A percentile compares a stretch with the other conserved stretches of the same genome.
These are phyloP conservation scores for Passer montanus DNA, from an alignment of 2,113 vertebrate species.

Conservation along the genomic window DNA sequence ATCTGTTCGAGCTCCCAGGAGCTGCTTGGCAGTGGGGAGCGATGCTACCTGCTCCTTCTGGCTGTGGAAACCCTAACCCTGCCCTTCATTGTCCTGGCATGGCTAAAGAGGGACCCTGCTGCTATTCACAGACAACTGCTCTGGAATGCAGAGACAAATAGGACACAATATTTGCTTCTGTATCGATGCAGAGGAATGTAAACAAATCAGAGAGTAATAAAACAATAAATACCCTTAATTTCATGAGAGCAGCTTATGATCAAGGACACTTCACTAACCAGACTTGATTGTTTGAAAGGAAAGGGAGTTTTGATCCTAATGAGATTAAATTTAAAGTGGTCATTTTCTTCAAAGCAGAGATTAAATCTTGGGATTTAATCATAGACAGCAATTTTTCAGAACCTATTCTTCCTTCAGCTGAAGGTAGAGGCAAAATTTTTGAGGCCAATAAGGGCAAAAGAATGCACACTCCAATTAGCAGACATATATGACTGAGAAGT, in stretches of 20 bases:
- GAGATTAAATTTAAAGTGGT: conserved; percentile 16
- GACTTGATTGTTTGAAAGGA: conserved; percentile 19
- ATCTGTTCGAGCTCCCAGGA: neutral
- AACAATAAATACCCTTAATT: neutral
- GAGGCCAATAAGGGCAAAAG: neutral
- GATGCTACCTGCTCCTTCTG: neutral
- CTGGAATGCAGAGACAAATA: neutral
- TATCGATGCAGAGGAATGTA: neutral
- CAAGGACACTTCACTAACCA: neutral
- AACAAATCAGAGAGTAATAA: neutral
- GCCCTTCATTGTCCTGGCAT: accelerated
- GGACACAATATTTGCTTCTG: neutral
- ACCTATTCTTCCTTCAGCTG: neutral
- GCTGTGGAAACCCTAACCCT: neutral
- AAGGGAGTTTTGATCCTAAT: conserved; percentile 32
- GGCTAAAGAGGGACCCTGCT: neutral
- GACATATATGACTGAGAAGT: neutral
- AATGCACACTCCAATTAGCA: neutral
- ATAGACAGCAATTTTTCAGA: neutral
- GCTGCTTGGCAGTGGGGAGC: neutral
- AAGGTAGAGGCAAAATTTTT: neutral
- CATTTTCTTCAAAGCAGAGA: conserved; percentile 4
- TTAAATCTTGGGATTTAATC: neutral
- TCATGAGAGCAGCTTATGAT: neutral
- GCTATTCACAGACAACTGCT: neutral